A percentile compares a stretch with the other conserved stretches of the same genome.
Conservation (phyloP, 2,888 invertebrate genomes). For the Drosophila acutilabella region DNA sequence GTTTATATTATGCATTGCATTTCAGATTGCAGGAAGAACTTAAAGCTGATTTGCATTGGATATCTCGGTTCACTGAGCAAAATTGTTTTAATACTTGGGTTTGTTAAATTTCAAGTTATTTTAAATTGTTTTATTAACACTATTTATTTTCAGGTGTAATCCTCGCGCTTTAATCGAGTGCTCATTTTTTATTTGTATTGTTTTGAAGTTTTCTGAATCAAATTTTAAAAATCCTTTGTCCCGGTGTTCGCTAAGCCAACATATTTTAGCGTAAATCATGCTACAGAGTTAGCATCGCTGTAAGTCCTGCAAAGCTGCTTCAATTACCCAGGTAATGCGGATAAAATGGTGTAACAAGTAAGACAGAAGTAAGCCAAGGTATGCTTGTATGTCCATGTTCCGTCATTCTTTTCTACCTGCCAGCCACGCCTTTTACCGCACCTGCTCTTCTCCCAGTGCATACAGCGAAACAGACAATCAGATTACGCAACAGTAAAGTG, state of each 20-base stretch:
- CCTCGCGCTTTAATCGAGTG: not conserved
- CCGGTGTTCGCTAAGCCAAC: constrained; percentile 11
- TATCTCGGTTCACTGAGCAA: not conserved
- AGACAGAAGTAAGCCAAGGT: constrained; percentile 27
- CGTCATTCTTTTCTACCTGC: not conserved
- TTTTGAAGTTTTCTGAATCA: not conserved
- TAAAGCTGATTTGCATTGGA: not conserved
- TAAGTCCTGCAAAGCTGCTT: constrained; percentile 67
- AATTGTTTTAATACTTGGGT: not conserved
- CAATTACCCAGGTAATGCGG: constrained; percentile 71
- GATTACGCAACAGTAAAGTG: constrained; percentile 59
- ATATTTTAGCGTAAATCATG: constrained; percentile 18
- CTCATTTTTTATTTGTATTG: not conserved
- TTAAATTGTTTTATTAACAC: no score
- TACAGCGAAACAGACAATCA: constrained; percentile 52
- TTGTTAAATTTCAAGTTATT: not conserved
- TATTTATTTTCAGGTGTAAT: no score
- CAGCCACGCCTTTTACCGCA: not conserved
- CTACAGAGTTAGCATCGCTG: constrained; percentile 32
- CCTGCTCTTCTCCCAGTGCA: constrained; percentile 3
- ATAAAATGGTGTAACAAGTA: constrained; percentile 68
- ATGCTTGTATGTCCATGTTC: constrained; percentile 15
- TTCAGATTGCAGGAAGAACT: not conserved
- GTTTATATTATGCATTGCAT: not conserved
- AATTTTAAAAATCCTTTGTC: constrained; percentile 1